A percentile compares a stretch with the other conserved stretches of the same genome.
These are phyloP conservation scores for Meliscaeva auricollis DNA, from an alignment of 2,888 invertebrate species.

Conservation along the genomic window DNA sequence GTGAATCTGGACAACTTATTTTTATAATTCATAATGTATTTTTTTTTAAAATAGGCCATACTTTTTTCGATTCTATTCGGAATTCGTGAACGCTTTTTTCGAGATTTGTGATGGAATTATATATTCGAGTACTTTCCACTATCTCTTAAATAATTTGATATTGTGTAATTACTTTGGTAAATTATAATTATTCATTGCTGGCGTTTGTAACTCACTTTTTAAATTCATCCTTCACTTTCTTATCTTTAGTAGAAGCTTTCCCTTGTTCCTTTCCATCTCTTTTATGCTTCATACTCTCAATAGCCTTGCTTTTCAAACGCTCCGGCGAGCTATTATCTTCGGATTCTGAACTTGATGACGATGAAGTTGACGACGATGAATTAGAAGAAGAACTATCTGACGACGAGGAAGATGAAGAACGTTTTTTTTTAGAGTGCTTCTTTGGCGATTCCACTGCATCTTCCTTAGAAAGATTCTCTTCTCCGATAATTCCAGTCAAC, in stretches of 20 bases:
- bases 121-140: too few species aligned
- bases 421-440: constrained; percentile 65
- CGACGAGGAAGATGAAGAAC: constrained; percentile 67
- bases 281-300: constrained; percentile 83
- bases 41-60: too few species aligned
- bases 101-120: too few species aligned
- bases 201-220: constrained; percentile 58
- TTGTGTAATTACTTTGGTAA: too few species aligned
- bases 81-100: too few species aligned
- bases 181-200: too few species aligned
- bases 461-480: constrained; percentile 84
- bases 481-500: constrained; percentile 93
- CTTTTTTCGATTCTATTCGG: too few species aligned
- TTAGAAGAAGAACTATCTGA: constrained; percentile 78
- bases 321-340: constrained; percentile 83
- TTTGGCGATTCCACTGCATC: constrained; percentile 63
- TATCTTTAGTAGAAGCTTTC: constrained; percentile 54
- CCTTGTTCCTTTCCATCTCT: constrained; percentile 63
- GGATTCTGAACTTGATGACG: constrained; percentile 79
- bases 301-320: constrained; percentile 82
- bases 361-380: constrained; percentile 78
- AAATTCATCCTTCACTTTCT: constrained; percentile 75
- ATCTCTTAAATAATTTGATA: too few species aligned
- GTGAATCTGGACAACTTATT: too few species aligned
- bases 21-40: too few species aligned